A percentile compares a stretch with the other conserved stretches of the same genome.
phyloP scores from a whole-genome alignment of 1,140 invertebrate genomes.

The Leguminivora glycinivorella region DNA sequence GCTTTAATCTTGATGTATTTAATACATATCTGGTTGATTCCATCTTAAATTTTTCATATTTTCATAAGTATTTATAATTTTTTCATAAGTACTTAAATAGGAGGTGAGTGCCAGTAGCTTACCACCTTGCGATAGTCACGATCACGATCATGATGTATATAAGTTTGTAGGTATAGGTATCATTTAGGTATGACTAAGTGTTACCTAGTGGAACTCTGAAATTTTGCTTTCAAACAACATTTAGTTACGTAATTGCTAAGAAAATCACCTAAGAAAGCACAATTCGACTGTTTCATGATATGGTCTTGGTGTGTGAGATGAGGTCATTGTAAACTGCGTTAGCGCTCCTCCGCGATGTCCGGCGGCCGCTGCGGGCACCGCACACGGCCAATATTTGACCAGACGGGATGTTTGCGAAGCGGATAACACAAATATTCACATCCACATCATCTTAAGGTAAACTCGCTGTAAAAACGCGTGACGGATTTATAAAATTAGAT shows the following conservation, averaged over 20 bases:
- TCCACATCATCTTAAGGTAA: constrained; percentile 46
- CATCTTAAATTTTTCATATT: too few species aligned
- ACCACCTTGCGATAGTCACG: too few species aligned
- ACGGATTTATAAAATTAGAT: background rate
- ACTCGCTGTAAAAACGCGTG: constrained; percentile 43
- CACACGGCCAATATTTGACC: constrained; percentile 61
- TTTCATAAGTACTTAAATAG: too few species aligned
- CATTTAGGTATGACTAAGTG: too few species aligned
- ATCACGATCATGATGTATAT: too few species aligned
- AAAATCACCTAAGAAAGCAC: too few species aligned
- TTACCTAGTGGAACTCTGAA: too few species aligned
- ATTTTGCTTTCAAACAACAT: too few species aligned
- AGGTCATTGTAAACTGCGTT: constrained; percentile 38
- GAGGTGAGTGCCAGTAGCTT: too few species aligned
- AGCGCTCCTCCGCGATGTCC: constrained; percentile 67
- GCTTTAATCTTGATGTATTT: background rate
- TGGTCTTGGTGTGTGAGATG: background rate
- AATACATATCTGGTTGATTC: background rate
- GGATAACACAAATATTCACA: constrained; percentile 66
- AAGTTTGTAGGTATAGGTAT: too few species aligned
- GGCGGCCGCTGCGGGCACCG: constrained; percentile 38
- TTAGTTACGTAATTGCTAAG: too few species aligned
- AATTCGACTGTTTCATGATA: background rate
- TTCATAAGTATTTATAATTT: too few species aligned
- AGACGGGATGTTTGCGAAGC: constrained; percentile 69